A percentile compares a stretch with the other conserved stretches of the same genome.
Evolutionary conservation across 2,113 vertebrate species (phyloP).

Genomic region (Ancistrus triradiatus): DNA sequence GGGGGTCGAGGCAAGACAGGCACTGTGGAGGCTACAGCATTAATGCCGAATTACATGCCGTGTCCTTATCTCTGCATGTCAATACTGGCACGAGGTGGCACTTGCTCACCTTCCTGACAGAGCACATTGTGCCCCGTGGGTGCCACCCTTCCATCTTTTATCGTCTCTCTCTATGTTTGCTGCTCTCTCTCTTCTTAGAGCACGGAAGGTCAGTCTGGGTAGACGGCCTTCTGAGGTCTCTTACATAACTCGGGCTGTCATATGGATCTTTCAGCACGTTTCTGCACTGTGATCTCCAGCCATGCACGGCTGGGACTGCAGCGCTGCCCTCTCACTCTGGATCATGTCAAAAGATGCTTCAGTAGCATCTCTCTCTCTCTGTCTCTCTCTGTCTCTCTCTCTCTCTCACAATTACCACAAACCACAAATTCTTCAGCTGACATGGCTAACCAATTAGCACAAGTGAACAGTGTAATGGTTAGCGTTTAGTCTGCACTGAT

Average conservation of each 20-base stretch:
- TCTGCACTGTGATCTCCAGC: constrained; percentile 29
- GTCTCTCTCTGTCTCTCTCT: neutral
- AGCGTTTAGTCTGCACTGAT: too few species aligned
- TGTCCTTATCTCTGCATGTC: constrained; percentile 25
- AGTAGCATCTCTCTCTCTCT: neutral
- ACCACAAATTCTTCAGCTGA: constrained; percentile 5
- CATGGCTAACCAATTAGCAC: constrained; percentile 10
- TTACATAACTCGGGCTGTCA: constrained; percentile 39
- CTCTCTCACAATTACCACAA: constrained; percentile 1
- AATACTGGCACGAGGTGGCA: constrained; percentile 33
- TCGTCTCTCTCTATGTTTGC: neutral
- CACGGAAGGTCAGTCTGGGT: constrained; percentile 31
- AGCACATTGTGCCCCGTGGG: constrained; percentile 40
- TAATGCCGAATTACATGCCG: too few species aligned
- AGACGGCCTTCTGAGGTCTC: constrained; percentile 22
- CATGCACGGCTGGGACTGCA: constrained; percentile 6
- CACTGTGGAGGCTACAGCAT: too few species aligned
- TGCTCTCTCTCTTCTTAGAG: neutral
- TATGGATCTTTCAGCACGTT: constrained; percentile 36
- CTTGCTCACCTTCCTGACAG: constrained; percentile 34
- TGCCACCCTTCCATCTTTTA: constrained; percentile 33
- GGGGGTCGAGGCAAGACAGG: neutral
- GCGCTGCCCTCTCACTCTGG: constrained; percentile 15
- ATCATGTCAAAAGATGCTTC: constrained; percentile 29
- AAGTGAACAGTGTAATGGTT: too few species aligned